Base-by-base conservation (phyloP, 1,140 invertebrate genomes). In the Plodia interpunctella region DNA sequence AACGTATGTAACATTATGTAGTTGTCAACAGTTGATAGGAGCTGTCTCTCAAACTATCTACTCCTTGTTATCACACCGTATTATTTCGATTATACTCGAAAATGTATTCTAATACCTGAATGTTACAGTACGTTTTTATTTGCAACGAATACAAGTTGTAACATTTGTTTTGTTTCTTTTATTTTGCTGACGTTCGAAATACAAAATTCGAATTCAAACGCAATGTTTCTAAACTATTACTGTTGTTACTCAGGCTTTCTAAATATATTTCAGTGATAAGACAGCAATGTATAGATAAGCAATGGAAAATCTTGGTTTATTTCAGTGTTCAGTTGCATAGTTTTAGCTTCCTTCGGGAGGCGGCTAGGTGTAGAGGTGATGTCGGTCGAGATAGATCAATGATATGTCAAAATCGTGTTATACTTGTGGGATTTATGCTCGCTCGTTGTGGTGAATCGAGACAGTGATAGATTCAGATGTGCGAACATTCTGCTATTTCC, bases 1-100 rank as follows among this genome's bases (percentile, higher is more conserved):
- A 83, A 83, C 77, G 73, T 73, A 63, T 57, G 58, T 68, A n/a
- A 73, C 81, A 84, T 84, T 87, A 87, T 86, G 81, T 87, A 86
- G 81, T 80, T 87, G 84, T 87, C 84, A 86, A 67, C 68, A 62
- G 72, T 81, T 87, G 84, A 87, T 87, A 87, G 84, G 74, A 83
- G 78, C 81, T 87, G 84, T 86, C 84, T 86, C 62, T 87, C 84
- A 86, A 85, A 82, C 81, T 85, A 83, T 84, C 80, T 79, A 83
- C 70, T 70, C 62, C 59, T 57, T 60, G n/a, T 60, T 38, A 44
- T 21, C 49, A 17, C 19, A 15, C 30, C 51, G 18, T 15, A 25
- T 63, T 70, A 30, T 15, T 3, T 15, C 15, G n/a, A 15, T n/a
- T 15, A 44, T 6, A 44, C 5, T 5, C 38, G 4, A 44, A 15